These are phyloP conservation scores for Clytia hemisphaerica DNA, from an alignment of 30 jellyfish, hydroid and myxozoan species.

Conservation along the genomic window DNA sequence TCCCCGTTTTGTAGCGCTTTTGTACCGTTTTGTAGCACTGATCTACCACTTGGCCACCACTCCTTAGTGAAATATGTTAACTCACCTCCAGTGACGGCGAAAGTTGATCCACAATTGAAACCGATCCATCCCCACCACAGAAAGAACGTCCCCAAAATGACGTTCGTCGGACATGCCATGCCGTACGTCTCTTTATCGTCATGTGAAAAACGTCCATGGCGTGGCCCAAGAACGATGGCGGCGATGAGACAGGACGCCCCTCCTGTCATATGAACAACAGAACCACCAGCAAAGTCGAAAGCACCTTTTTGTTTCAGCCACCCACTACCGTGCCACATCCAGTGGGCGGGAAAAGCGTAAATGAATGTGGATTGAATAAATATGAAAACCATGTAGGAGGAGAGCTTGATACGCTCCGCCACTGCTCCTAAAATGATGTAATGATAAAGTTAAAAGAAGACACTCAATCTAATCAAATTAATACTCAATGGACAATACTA, in stretches of 20 bases:
- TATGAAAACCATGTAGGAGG: constrained; percentile 17
- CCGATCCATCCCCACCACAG: constrained; percentile 47
- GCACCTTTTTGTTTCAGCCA: constrained; percentile 38
- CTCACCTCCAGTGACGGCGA: constrained; percentile 14
- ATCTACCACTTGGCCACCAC: too few species aligned
- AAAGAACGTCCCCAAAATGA: constrained; percentile 36
- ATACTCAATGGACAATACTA: too few species aligned
- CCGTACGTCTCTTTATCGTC: neutral
- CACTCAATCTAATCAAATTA: neutral
- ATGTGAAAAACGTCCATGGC: constrained; percentile 27
- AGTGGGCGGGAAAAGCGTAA: constrained; percentile 49
- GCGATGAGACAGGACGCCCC: constrained; percentile 56
- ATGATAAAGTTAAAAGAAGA: neutral
- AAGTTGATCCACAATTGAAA: constrained; percentile 38
- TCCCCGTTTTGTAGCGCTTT: too few species aligned
- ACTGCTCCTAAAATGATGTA: constrained; percentile 31
- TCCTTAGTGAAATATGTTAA: too few species aligned
- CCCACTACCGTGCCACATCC: constrained; percentile 50
- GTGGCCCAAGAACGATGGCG: constrained; percentile 37
- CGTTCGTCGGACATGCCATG: constrained; percentile 36
- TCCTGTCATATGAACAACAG: constrained; percentile 48
- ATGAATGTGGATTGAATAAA: neutral
- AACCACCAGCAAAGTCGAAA: constrained; percentile 40
- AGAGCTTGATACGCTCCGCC: constrained; percentile 26
- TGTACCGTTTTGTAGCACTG: too few species aligned